Conservation (phyloP, 2,797 vertebrate genomes). For the Sebastiscus albofasciatus region DNA sequence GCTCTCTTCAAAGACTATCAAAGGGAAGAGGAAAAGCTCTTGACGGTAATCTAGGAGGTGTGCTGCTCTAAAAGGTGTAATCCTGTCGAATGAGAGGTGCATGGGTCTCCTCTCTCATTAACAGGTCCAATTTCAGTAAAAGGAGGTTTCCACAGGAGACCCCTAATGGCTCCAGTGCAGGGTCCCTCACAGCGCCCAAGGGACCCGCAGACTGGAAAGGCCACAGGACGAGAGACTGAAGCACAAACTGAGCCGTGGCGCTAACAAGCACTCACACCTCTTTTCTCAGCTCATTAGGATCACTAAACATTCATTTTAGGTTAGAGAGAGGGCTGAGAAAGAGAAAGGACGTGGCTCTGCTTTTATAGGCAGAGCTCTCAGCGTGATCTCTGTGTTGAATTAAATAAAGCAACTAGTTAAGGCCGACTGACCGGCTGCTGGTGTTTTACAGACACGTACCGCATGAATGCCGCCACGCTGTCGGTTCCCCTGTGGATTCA, state of each 20-base stretch:
- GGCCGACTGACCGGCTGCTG: slow-evolving; percentile 49
- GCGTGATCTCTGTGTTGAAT: slow-evolving; percentile 69
- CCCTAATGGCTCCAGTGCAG: slow-evolving; percentile 47
- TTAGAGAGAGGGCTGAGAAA: slow-evolving; percentile 25
- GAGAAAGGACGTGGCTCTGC: slow-evolving; percentile 45
- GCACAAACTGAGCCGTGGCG: slow-evolving; percentile 36
- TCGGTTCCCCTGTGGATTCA: slow-evolving; percentile 63
- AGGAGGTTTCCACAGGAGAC: slow-evolving; percentile 44
- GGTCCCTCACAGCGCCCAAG: slow-evolving; percentile 55
- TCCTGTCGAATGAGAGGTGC: slow-evolving; percentile 48
- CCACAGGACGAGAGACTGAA: slow-evolving; percentile 38
- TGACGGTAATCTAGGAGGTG: slow-evolving; percentile 45
- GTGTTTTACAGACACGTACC: slow-evolving; percentile 68
- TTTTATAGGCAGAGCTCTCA: slow-evolving; percentile 64
- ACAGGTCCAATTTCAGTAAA: slow-evolving; percentile 65
- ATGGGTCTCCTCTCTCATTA: slow-evolving; percentile 69
- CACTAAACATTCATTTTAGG: slow-evolving; percentile 74
- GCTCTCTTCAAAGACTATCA: slow-evolving; percentile 49
- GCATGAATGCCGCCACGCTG: slow-evolving; percentile 50
- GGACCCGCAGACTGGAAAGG: slow-evolving; percentile 57
- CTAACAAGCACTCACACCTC: slow-evolving; percentile 79
- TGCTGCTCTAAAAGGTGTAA: slow-evolving; percentile 60
- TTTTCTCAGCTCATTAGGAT: slow-evolving; percentile 80
- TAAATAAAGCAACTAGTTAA: slow-evolving; percentile 69
- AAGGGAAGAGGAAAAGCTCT: slow-evolving; percentile 27